Conservation (phyloP, 2,797 vertebrate genomes). For the Alectoris magna region DNA sequence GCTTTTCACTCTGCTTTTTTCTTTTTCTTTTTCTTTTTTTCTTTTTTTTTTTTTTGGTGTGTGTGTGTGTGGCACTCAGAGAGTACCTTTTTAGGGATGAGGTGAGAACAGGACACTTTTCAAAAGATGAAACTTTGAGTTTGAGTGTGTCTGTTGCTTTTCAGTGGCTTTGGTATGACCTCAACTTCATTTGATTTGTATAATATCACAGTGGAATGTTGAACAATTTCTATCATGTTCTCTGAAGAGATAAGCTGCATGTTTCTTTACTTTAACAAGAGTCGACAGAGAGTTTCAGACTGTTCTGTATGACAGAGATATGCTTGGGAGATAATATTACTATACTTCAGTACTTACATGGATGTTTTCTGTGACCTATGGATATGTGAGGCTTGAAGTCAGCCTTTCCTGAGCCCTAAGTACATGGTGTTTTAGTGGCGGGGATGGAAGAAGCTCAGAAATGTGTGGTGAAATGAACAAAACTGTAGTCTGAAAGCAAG, state of each 20-base stretch:
- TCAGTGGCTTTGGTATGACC: neutral
- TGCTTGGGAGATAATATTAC: neutral
- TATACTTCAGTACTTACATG: neutral
- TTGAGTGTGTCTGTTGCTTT: neutral
- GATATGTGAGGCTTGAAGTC: neutral
- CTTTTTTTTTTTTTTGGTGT: neutral
- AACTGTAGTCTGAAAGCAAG: neutral
- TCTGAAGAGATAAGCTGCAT: neutral
- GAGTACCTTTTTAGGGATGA: neutral
- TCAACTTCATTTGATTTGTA: neutral
- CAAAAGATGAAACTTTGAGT: neutral
- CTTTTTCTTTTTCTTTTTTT: too few species aligned
- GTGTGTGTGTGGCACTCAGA: neutral
- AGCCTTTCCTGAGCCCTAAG: neutral
- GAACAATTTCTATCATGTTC: neutral
- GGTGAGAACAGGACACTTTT: neutral
- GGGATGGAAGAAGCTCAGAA: neutral
- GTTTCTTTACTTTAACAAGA: neutral
- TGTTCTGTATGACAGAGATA: neutral
- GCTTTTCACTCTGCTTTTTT: neutral
- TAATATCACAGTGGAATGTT: neutral
- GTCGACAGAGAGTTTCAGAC: neutral
- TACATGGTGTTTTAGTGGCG: accelerated
- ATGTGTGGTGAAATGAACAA: neutral
- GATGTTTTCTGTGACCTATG: neutral